phyloP scores from a whole-genome alignment of 37 sponge, comb jelly and placozoan genomes.

The Crambe crambe region DNA sequence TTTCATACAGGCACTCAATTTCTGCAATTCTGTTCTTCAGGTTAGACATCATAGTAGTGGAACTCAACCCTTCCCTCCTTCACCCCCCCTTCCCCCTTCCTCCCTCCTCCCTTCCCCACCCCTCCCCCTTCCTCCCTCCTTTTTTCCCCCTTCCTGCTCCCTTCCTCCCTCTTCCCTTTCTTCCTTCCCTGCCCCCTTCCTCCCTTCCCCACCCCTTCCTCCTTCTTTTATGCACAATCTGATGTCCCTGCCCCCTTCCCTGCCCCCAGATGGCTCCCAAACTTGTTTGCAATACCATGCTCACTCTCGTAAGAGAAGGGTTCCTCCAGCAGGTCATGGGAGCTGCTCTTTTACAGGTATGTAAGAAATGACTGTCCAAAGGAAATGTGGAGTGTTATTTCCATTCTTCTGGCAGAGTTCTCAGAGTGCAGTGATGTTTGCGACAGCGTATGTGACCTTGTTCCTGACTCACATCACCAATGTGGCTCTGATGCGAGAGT shows the following conservation, averaged over 20 bases:
- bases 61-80: background rate
- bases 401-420: conserved; percentile 36
- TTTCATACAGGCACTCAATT: conserved; percentile 60
- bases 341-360: conserved; percentile 76
- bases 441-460: conserved; percentile 68
- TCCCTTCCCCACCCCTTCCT: too few species aligned
- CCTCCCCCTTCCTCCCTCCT: too few species aligned
- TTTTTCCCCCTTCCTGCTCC: too few species aligned
- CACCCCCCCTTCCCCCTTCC: too few species aligned
- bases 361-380: background rate
- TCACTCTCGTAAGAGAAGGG: conserved; percentile 48
- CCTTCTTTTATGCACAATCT: too few species aligned
- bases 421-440: conserved; percentile 33
- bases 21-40: conserved; percentile 83
- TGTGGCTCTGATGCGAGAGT: conserved; percentile 59
- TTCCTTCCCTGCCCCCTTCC: too few species aligned
- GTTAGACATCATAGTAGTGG: conserved; percentile 28
- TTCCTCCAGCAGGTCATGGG: conserved; percentile 85
- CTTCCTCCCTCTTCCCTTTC: too few species aligned
- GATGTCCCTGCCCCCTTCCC: too few species aligned
- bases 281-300: conserved; percentile 39
- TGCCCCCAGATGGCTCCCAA: conserved; percentile 55
- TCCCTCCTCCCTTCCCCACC: too few species aligned
- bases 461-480: conserved; percentile 65
- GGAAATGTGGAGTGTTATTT: too few species aligned